Percentiles rank a stretch among this genome's conserved stretches.
These are phyloP conservation scores for Dusona sp. DNA, from an alignment of 2,888 invertebrate species.

Conservation along the genomic window DNA sequence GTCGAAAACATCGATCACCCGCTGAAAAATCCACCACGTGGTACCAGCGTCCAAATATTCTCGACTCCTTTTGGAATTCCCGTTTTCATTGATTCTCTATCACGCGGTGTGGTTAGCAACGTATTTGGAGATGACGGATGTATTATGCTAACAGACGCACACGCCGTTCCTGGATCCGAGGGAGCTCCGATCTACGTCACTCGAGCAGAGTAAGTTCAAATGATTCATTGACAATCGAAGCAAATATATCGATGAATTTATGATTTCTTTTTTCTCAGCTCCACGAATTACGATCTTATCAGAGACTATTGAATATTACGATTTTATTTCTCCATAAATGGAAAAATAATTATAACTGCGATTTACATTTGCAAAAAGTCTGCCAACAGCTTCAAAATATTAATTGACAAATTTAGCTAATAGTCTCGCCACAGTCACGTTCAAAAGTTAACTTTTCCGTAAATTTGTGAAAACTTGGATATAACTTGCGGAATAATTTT, in stretches of 20 bases:
- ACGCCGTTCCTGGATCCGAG: conserved; percentile 87
- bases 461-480: no score
- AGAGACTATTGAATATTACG: not conserved
- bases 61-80: conserved; percentile 85
- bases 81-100: conserved; percentile 87
- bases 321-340: not conserved
- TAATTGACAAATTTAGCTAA: no score
- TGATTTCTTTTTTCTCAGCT: conserved; percentile 1
- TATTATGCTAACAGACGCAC: conserved; percentile 87
- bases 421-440: no score
- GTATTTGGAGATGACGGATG: conserved; percentile 86
- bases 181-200: conserved; percentile 86
- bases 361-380: no score
- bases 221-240: not conserved
- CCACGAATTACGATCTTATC: not conserved
- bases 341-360: no score
- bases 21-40: conserved; percentile 71
- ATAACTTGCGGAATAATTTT: no score
- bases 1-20: conserved; percentile 43
- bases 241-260: not conserved
- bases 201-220: conserved; percentile 70
- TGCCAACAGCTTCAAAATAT: no score
- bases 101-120: conserved; percentile 87
- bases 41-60: conserved; percentile 76
- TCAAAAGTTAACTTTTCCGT: no score